A percentile compares a stretch with the other conserved stretches of the same genome.
Evolutionary conservation across 1,140 invertebrate genomes (phyloP).

Genomic region (Drosophila auraria): DNA sequence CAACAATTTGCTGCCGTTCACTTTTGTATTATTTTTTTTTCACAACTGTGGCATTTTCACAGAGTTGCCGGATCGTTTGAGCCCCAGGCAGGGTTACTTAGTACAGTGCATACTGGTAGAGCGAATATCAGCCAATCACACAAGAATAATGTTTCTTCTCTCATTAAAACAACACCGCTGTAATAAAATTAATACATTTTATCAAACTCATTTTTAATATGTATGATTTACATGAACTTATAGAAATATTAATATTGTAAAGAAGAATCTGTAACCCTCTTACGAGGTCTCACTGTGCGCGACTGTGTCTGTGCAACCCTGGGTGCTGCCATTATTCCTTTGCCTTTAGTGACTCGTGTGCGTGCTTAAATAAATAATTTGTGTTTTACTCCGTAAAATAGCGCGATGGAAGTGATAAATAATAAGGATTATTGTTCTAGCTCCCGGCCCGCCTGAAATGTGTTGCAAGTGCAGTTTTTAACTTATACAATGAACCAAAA

Average conservation of each 20-base stretch:
- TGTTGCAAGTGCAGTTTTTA: constrained; percentile 11
- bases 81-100: not conserved
- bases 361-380: constrained; percentile 23
- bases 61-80: constrained; percentile 36
- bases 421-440: not conserved
- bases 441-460: not conserved
- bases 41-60: constrained; percentile 45
- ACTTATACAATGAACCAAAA: constrained; percentile 2
- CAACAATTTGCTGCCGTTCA: constrained; percentile 24
- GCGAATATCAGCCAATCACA: not conserved
- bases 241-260: not conserved
- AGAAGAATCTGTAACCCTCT: not conserved
- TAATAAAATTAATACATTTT: too few species aligned
- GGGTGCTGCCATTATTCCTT: constrained; percentile 44
- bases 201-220: not conserved
- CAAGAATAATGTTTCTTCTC: not conserved
- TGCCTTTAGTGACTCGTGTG: constrained; percentile 23
- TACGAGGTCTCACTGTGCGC: constrained; percentile 6
- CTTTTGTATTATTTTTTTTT: constrained; percentile 48
- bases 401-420: constrained; percentile 1
- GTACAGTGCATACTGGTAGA: not conserved
- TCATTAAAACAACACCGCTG: too few species aligned
- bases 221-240: not conserved
- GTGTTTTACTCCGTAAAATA: constrained; percentile 7
- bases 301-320: constrained; percentile 41